These are phyloP conservation scores for Halyomorpha halys DNA, from an alignment of 1,140 invertebrate genomes.

Conservation along the genomic window DNA sequence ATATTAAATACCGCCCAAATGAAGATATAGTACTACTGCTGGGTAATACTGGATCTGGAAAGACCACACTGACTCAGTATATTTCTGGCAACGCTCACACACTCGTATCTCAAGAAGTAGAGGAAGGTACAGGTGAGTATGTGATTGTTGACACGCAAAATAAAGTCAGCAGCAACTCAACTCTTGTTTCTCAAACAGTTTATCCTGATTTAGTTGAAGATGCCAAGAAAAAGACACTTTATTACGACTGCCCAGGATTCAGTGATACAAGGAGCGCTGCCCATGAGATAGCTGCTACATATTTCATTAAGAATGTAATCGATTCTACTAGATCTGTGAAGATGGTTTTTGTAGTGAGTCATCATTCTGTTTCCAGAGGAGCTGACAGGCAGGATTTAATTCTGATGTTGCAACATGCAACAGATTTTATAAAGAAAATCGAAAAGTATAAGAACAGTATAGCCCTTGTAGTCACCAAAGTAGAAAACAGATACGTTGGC, in stretches of 20 bases:
- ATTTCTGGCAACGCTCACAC: conserved; percentile 24
- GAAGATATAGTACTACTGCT: conserved; percentile 26
- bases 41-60: conserved; percentile 30
- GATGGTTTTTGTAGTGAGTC: conserved; percentile 26
- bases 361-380: conserved; percentile 24
- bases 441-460: conserved; percentile 23
- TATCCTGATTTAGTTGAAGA: conserved; percentile 14
- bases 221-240: neutral
- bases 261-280: conserved; percentile 26
- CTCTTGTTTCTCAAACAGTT: conserved; percentile 27
- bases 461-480: conserved; percentile 28
- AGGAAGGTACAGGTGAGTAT: conserved; percentile 12
- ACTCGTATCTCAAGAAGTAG: neutral
- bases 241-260: conserved; percentile 31
- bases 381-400: conserved; percentile 27
- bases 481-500: conserved; percentile 15
- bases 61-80: conserved; percentile 28
- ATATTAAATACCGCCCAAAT: neutral
- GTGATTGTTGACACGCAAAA: conserved; percentile 15
- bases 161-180: conserved; percentile 18
- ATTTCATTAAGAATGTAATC: conserved; percentile 28
- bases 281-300: conserved; percentile 28
- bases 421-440: conserved; percentile 24
- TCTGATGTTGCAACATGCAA: conserved; percentile 19
- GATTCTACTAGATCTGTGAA: conserved; percentile 25